Evolutionary conservation across 2,113 vertebrate genomes (phyloP), one percentile per base, ranked within the genome.

Genomic region (Prionailurus bengalensis): DNA sequence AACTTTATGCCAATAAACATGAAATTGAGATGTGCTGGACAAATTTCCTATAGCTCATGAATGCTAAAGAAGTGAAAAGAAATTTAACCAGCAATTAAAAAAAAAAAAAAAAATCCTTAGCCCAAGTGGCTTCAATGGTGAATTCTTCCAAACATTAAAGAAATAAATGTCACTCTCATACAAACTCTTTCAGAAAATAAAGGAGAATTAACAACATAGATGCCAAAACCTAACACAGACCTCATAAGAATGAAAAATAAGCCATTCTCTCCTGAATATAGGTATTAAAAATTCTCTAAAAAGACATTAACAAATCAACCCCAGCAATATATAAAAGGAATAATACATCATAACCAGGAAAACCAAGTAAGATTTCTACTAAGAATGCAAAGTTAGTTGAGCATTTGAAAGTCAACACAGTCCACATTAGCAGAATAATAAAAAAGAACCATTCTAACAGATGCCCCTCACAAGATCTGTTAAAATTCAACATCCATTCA

Each of bases 11-110:
- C 25, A 51, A 53, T 71, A 89, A 53, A 79, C 71, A 12, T 61
- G 81, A 97, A 91, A 93, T 4, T 36, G 86, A 91, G 45, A 74
- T 91, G 19, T 17, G 73, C 14, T 86, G 23, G 39, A 85, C 39
- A 79, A 81, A 90, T 66, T 83, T 51, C 58, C 36, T 90, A 36
- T 45, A 93, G 84, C 23, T 93, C 85, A 97, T 8, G 25, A 95
- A 93, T 48, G 17, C 25, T 89, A 95, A 92, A 70, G 17, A 92
- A 74, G 17, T 36, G 1, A 3, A 68, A 93, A 68, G 14, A 91
- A 91, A 82, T 89, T 76, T 83, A 88, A 66, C 42, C 12, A n/a
- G 1, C 31, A 96, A 83, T 73, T 42, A 68, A 27, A 92, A 91
- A 42, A 19, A 74, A 19, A 74, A 89, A 91, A 15, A 11, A 70